Conservation (phyloP, 1,140 invertebrate genomes). For the Brachystomella parvula region DNA sequence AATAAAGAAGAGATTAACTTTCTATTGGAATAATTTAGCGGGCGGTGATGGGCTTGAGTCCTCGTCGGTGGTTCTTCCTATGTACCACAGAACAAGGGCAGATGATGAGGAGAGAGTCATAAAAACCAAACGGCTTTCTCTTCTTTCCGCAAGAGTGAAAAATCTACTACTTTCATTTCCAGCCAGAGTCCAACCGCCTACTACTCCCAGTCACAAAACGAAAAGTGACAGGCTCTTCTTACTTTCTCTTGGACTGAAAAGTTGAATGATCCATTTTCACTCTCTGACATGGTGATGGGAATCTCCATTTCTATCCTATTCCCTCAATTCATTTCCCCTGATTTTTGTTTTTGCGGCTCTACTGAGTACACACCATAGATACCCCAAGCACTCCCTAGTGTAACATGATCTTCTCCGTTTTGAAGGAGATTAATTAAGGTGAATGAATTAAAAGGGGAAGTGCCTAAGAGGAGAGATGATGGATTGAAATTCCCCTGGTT, state of each 20-base stretch:
- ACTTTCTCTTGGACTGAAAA: background rate
- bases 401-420: too few relatives aligned
- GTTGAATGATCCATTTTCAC: background rate
- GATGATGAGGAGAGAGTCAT: background rate
- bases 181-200: background rate
- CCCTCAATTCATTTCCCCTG: too few relatives aligned
- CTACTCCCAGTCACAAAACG: background rate
- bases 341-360: too few relatives aligned
- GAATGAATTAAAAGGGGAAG: too few relatives aligned
- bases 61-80: background rate
- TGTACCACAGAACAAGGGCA: background rate
- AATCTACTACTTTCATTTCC: background rate
- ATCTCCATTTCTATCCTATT: too few relatives aligned
- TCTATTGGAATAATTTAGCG: conserved; percentile 10
- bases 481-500: too few relatives aligned
- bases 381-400: too few relatives aligned
- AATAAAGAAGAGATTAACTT: conserved; percentile 10
- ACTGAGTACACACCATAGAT: too few relatives aligned
- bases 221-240: background rate
- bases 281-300: too few relatives aligned
- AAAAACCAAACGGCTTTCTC: background rate
- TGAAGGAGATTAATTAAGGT: too few relatives aligned
- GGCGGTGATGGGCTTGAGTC: background rate
- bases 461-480: too few relatives aligned
- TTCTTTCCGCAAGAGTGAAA: background rate